Percentiles rank a stretch among this genome's conserved stretches.
Conservation (phyloP, 2,888 invertebrate species). For the Spilosoma lubricipeda region DNA sequence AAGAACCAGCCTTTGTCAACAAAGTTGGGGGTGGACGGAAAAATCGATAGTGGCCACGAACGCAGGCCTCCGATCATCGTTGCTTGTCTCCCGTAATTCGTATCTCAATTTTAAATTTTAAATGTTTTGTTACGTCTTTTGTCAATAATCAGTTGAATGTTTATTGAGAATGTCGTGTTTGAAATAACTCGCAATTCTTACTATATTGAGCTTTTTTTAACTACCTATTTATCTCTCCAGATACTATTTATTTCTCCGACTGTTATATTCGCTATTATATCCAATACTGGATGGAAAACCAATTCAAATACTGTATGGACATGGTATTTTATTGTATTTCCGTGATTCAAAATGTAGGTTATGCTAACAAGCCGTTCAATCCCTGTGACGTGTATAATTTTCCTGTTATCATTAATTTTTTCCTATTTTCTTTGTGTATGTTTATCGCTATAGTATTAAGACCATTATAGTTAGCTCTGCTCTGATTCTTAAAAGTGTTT, state of each 20-base stretch:
- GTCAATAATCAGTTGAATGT: constrained; percentile 19
- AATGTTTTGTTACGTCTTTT: constrained; percentile 46
- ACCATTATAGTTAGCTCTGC: not conserved
- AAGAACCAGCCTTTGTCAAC: constrained; percentile 87
- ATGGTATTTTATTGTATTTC: constrained; percentile 27
- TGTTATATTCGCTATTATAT: too few species aligned
- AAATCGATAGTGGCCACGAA: constrained; percentile 83
- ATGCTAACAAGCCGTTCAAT: constrained; percentile 38
- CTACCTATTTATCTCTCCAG: not conserved
- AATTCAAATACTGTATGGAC: not conserved
- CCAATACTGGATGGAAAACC: too few species aligned
- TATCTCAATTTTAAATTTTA: constrained; percentile 70
- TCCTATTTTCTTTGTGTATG: not conserved
- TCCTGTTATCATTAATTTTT: not conserved
- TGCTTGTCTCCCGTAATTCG: constrained; percentile 72
- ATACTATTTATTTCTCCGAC: too few species aligned
- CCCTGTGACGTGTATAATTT: constrained; percentile 4
- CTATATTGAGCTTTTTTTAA: not conserved
- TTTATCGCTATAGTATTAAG: not conserved
- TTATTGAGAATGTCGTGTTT: constrained; percentile 15
- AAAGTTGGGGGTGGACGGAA: constrained; percentile 82
- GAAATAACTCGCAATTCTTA: not conserved
- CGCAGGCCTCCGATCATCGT: constrained; percentile 74
- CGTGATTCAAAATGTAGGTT: constrained; percentile 37
- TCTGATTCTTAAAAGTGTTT: not conserved